phyloP scores from a whole-genome alignment of 2,888 invertebrate species.

The Lycia hirtaria region DNA sequence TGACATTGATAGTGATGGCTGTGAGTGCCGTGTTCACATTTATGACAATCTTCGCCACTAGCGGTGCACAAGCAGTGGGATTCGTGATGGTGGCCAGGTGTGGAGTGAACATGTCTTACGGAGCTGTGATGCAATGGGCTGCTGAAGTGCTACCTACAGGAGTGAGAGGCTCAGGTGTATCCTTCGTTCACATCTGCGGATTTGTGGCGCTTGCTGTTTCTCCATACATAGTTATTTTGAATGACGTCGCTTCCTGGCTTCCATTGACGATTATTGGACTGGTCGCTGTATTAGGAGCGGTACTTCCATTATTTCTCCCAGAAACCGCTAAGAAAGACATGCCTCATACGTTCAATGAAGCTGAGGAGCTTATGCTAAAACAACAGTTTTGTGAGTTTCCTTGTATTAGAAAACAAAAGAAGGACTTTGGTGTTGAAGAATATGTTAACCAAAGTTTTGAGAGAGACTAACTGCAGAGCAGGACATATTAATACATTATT shows the following conservation, averaged over 20 bases:
- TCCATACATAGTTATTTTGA: slow-evolving; percentile 66
- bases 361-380: slow-evolving; percentile 56
- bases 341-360: slow-evolving; percentile 69
- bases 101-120: slow-evolving; percentile 62
- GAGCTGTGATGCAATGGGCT: slow-evolving; percentile 62
- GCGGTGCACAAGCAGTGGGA: slow-evolving; percentile 58
- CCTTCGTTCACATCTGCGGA: slow-evolving; percentile 64
- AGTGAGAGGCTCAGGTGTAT: slow-evolving; percentile 62
- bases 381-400: slow-evolving; percentile 60
- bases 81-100: slow-evolving; percentile 66
- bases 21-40: slow-evolving; percentile 56
- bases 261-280: slow-evolving; percentile 58
- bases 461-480: neutral
- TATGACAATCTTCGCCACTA: slow-evolving; percentile 52
- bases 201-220: slow-evolving; percentile 62
- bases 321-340: slow-evolving; percentile 66
- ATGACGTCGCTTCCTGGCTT: slow-evolving; percentile 55
- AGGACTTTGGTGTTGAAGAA: neutral
- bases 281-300: slow-evolving; percentile 47
- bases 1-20: slow-evolving; percentile 49
- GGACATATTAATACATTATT: too few relatives aligned
- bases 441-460: slow-evolving; percentile 36
- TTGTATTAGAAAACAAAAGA: slow-evolving; percentile 44
- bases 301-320: slow-evolving; percentile 56
- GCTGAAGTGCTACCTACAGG: slow-evolving; percentile 67